Conservation (phyloP, 2,113 vertebrate genomes). For the Pygoscelis antarcticus region DNA sequence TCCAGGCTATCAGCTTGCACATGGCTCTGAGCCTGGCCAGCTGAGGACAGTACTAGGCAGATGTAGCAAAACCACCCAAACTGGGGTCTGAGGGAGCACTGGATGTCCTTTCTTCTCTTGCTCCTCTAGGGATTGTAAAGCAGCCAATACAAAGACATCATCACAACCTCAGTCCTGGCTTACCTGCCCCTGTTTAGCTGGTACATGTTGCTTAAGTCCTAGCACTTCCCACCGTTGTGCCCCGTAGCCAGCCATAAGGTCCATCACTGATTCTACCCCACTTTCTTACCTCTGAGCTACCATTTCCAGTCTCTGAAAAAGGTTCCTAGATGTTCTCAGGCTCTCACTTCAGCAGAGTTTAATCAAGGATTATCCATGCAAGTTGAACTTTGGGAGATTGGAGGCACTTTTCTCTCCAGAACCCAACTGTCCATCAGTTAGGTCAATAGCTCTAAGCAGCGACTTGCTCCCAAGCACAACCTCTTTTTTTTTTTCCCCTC, state of each 20-base stretch:
- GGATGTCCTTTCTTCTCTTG: background rate
- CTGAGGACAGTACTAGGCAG: background rate
- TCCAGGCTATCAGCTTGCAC: accelerated
- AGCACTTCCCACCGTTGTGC: too few species aligned
- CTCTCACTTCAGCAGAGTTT: background rate
- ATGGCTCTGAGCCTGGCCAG: background rate
- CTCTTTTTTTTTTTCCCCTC: background rate
- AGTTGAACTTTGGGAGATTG: background rate
- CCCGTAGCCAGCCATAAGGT: background rate
- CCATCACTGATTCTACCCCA: too few species aligned
- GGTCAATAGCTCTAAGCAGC: background rate
- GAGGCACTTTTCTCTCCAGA: background rate
- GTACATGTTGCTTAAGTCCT: accelerated
- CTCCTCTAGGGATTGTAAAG: background rate
- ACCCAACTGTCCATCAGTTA: background rate
- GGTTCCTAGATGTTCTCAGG: background rate
- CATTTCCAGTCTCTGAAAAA: background rate
- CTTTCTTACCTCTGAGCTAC: background rate
- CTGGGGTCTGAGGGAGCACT: background rate
- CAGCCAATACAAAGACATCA: accelerated
- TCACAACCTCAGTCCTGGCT: background rate
- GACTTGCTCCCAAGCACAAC: background rate
- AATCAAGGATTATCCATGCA: background rate
- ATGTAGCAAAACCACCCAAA: accelerated
- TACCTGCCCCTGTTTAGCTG: background rate